phyloP scores from a whole-genome alignment of 2,797 vertebrate species.

The Valencia hispanica region DNA sequence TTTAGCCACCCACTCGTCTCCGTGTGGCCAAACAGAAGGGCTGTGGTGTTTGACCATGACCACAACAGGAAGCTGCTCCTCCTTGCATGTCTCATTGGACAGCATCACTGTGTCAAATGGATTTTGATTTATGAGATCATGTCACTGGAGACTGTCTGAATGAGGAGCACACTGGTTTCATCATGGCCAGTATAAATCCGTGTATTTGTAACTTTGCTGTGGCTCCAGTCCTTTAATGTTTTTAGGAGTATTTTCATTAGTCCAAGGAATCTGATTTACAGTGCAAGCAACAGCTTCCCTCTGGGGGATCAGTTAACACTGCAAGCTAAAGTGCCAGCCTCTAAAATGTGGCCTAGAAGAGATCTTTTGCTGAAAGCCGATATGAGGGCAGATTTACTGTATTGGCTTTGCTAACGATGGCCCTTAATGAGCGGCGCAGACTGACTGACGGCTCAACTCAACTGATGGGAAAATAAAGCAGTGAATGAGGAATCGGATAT shows the following conservation, averaged over 20 bases:
- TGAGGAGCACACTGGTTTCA: slow-evolving; percentile 8
- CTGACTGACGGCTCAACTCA: slow-evolving; percentile 65
- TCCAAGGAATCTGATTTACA: slow-evolving; percentile 58
- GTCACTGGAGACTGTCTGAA: slow-evolving; percentile 48
- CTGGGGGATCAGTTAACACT: slow-evolving; percentile 64
- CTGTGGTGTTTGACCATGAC: slow-evolving; percentile 82
- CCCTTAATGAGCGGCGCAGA: slow-evolving; percentile 70
- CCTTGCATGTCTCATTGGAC: slow-evolving; percentile 60
- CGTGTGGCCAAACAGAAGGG: slow-evolving; percentile 75
- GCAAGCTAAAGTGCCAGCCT: slow-evolving; percentile 47
- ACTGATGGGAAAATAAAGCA: slow-evolving; percentile 64
- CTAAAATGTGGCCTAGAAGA: slow-evolving; percentile 89
- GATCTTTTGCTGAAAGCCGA: slow-evolving; percentile 75
- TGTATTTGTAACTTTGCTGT: slow-evolving; percentile 23
- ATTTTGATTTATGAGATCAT: slow-evolving; percentile 48
- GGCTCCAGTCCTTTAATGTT: slow-evolving; percentile 36
- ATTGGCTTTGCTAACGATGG: slow-evolving; percentile 63
- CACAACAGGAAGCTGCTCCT: slow-evolving; percentile 83
- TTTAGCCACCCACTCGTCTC: slow-evolving; percentile 78
- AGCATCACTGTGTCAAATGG: slow-evolving; percentile 12
- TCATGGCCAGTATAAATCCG: slow-evolving; percentile 39
- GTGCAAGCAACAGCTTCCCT: slow-evolving; percentile 41
- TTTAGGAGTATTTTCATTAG: slow-evolving; percentile 35
- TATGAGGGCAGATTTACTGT: slow-evolving; percentile 71
- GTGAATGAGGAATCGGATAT: slow-evolving; percentile 71